A percentile compares a stretch with the other conserved stretches of the same genome.
phyloP scores from a whole-genome alignment of 2,888 invertebrate genomes.

The Nysson spinosus region DNA sequence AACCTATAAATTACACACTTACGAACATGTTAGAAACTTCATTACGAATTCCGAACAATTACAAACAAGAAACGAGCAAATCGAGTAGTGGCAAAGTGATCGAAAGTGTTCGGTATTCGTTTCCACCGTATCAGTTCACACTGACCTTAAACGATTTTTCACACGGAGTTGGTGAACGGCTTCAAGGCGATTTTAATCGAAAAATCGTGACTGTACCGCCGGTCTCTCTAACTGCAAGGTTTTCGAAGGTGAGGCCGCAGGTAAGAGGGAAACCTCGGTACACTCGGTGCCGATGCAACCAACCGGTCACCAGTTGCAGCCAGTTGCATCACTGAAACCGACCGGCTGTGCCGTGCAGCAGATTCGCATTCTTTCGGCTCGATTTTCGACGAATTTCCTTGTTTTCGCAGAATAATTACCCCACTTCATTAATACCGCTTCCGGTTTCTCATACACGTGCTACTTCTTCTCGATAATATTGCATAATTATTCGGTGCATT shows the following conservation, averaged over 20 bases:
- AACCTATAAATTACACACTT: no score
- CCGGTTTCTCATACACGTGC: no score
- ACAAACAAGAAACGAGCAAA: no score
- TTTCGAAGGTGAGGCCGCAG: slow-evolving; percentile 13
- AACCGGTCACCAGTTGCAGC: slow-evolving; percentile 17
- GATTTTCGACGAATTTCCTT: background rate
- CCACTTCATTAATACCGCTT: no score
- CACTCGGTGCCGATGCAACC: slow-evolving; percentile 29
- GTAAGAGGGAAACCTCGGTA: slow-evolving; percentile 47
- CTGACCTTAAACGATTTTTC: no score
- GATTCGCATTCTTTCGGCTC: background rate
- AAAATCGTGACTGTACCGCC: background rate
- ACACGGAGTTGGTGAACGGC: no score
- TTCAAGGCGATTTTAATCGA: background rate
- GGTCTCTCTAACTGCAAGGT: background rate
- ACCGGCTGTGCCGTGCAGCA: slow-evolving; percentile 25
- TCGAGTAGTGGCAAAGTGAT: no score
- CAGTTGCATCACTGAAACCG: slow-evolving; percentile 53
- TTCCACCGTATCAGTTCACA: no score
- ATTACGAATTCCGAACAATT: background rate
- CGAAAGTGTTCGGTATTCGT: no score
- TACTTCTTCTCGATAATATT: no score
- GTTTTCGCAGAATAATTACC: no score
- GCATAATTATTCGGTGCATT: no score
- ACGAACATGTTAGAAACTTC: background rate